Evolutionary conservation across 2,113 vertebrate species (phyloP), one percentile per base, ranked within the genome.

Genomic region (Leiothrix lutea): DNA sequence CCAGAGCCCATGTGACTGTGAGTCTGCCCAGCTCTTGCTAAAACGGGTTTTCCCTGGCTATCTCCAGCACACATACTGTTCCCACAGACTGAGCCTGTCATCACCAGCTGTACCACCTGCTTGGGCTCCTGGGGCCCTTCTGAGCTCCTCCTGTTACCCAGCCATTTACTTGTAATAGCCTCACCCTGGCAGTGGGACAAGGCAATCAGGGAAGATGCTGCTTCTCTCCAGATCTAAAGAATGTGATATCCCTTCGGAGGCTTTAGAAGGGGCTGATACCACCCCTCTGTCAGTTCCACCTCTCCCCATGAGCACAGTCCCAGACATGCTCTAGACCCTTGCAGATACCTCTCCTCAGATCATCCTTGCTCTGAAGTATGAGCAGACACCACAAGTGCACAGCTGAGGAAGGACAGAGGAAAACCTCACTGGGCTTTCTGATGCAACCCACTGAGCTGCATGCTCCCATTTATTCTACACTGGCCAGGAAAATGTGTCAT

Each of bases 21-120:
- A 90, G 53, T 77, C 54, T 95, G 67, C 80, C 75, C 64, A 44
- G 86, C 86, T 90, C 58, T 66, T 93, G 90, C 94, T 94, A 96
- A 96, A 94, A 96, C 38, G 85, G 70, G 92, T 44, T 90, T 60
- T 94, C 67, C 54, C 75, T 83, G 91, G 88, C 94, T 94, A 44
- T 80, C 94, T 88, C 28, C 79, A 88, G 94, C 92, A 95, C 92
- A 96, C 91, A 94, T 51, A 47, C 58, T 93, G 95, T 93, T 93
- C 96, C 72, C 53, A 65, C 66, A 95, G 82, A 24, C 82, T 13
- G 21, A 42, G 81, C 58, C 81, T 95, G 92, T 93, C 94, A 93
- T 85, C 88, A 90, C 74, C 88, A 90, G 94, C 95, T 94, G 66
- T 12, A 70, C 82, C 94, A 94, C 92, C 95, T 97, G 95, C 95